A percentile compares a stretch with the other conserved stretches of the same genome.
Evolutionary conservation across 2,888 invertebrate genomes (phyloP).

Genomic region (Tenthredo livida): DNA sequence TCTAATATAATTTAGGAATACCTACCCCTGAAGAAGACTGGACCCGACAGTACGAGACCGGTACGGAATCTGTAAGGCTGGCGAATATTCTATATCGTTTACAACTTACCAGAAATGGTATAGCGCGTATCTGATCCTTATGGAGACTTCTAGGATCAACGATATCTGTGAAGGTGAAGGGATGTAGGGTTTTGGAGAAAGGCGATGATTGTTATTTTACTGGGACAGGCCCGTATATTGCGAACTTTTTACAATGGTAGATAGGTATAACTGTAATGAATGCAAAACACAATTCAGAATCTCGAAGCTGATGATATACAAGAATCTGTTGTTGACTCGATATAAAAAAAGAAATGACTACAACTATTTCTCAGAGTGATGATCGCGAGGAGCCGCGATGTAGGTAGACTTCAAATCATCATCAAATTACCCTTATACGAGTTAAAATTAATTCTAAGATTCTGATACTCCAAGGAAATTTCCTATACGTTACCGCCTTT

Average conservation of each 20-base stretch:
- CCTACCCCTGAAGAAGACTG: neutral
- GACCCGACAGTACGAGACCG: neutral
- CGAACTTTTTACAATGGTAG: neutral
- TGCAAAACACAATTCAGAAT: neutral
- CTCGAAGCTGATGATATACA: too few species aligned
- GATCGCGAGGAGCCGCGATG: too few species aligned
- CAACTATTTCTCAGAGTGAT: neutral
- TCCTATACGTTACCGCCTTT: neutral
- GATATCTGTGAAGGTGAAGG: neutral
- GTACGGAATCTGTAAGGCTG: too few species aligned
- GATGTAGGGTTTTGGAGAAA: neutral
- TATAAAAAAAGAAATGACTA: neutral
- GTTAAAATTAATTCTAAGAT: neutral
- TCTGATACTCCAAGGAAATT: neutral
- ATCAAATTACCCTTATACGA: neutral
- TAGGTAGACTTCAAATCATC: too few species aligned
- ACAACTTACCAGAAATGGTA: too few species aligned
- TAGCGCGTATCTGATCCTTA: too few species aligned
- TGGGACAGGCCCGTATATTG: neutral
- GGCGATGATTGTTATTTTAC: neutral
- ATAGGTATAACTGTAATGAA: neutral
- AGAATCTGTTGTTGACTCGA: neutral
- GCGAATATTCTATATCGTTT: too few species aligned
- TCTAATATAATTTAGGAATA: neutral
- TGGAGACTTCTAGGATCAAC: neutral